Evolutionary conservation across 2,797 vertebrate genomes (phyloP), one percentile per base, ranked within the genome.

Genomic region (Cirrhinus mrigala): DNA sequence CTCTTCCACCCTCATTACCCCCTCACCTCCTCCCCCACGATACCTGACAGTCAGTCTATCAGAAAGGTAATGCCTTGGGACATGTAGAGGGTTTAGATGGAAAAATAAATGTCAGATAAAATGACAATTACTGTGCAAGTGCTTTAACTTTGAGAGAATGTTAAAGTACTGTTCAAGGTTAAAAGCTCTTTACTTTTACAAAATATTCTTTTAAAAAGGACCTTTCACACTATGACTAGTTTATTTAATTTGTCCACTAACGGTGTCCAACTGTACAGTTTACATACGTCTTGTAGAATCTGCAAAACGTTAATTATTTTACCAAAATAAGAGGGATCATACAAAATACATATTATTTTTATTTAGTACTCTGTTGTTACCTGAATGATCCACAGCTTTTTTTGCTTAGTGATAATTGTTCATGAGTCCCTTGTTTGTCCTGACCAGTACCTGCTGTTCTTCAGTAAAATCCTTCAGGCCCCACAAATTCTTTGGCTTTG

Each of bases 1-100:
- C 96, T 96, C 91, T 98, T 96, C 92, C 97, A 95, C 89, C 93
- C 97, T 7, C 94, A 88, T 62, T 95, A 95, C 78, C 86, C 96
- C 1, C 91, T 95, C 84, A 90, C 93, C 4, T 96, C 94, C 52
- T 92, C 96, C 10, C 91, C 97, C 2, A 94, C 89, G 68, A 87
- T 93, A 82, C 90, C 93, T 20, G 97, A 98, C 75, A 91, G 94
- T 70, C 60, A 96, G 77, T 90, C 95, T 1, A 91, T 94, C 87
- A 96, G 96, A 92, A 98, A 97, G 97, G 98, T 91, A 88, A 12
- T 0, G 0, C 24, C 27, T 64, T 58, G 29, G 46, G 60, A 68
- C 46, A 1, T 33, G 24, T n/a, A 15, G 12, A 78, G 14, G 37
- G 14, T 60, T 78, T 60, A 60, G 22, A 78, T 16, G 14, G 75